Base-by-base conservation (phyloP, 2,797 vertebrate species). In the Melanogrammus aeglefinus region DNA sequence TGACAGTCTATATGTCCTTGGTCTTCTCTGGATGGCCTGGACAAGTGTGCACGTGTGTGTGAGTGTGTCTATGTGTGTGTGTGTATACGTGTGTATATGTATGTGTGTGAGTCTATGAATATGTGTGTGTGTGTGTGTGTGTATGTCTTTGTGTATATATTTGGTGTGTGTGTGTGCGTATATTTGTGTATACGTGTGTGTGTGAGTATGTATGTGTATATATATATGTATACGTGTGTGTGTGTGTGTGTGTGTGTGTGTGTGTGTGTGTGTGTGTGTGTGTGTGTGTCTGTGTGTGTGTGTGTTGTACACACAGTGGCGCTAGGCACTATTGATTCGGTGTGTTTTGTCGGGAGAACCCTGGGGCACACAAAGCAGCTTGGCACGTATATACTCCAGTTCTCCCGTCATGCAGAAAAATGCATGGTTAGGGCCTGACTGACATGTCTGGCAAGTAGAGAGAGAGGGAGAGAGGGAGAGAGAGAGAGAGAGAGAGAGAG, bases 351-450 rank as follows among this genome's bases (percentile, higher is more conserved):
- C 80, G 83, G 81, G 79, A 86, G 88, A 82, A 82, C 89, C 79
- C 77, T 72, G 75, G 89, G 89, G 81, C 86, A 87, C 79, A 80
- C 13, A 82, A 86, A 84, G 84, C 89, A 83, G 87, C 84, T 86
- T 74, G 83, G 89, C 82, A 86, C 82, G 80, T 85, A 86, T 85
- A 86, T 81, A 86, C 86, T 90, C 85, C 83, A 83, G 83, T 86
- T 85, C 78, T 91, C 87, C 84, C 79, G 82, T 92, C 91, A 91
- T 90, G 90, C 90, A 91, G 89, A 93, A 91, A 92, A 93, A 91
- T 87, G 79, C 87, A 84, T 81, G 84, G 91, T 92, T 88, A 91
- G 86, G 90, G 88, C 86, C 86, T 88, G 73, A 89, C 88, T 91
- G 90, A 91, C 90, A 92, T 91, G 88, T 90, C 89, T 87, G 88